Base-by-base conservation (phyloP, 2,888 invertebrate genomes). In the Clostera curtula region DNA sequence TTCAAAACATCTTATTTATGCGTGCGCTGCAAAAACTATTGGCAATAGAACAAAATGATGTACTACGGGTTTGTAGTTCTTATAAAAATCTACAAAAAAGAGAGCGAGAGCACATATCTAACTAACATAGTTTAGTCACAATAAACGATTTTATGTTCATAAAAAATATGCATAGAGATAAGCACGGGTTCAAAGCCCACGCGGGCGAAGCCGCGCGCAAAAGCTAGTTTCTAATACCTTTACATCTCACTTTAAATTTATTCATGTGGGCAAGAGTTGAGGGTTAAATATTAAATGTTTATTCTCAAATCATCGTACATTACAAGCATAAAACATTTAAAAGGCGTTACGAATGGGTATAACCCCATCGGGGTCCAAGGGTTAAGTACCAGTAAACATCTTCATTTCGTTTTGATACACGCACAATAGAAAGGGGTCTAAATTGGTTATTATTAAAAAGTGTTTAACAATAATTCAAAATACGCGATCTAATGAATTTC, bases 381-480 rank as follows among this genome's bases (percentile, higher is more conserved):
- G 82, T 77, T 80, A 77, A 80, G 55, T 68, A 53, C 62, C 56
- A 65, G 64, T 64, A 74, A 77, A 76, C 74, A 75, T 71, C 71
- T 79, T 66, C 52, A 77, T 74, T 66, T 54, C 40, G 46, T 53
- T 65, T 47, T 47, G 74, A 70, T 73, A 73, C 70, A 57, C 42
- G 48, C 44, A 53, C 46, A 43, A 31, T 39, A 34, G 49, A 60
- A 64, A 64, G 66, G 67, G 74, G 64, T 63, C 55, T 32, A 35
- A 52, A 59, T 55, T 54, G 49, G 38, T 49, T 56, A 51, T 57
- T 49, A 48, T 41, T 34, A 35, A 45, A 51, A 48, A 42, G 17
- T 40, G 47, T 49, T 43, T 36, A 41, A 29, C 31, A 32, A 50
- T 51, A 40, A 48, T 50, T 46, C 39, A 45, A 49, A 37, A 54